Percentiles rank a stretch among this genome's conserved stretches.
Conservation (phyloP, 2,797 vertebrate species). For the Arnoldichthys spilopterus region DNA sequence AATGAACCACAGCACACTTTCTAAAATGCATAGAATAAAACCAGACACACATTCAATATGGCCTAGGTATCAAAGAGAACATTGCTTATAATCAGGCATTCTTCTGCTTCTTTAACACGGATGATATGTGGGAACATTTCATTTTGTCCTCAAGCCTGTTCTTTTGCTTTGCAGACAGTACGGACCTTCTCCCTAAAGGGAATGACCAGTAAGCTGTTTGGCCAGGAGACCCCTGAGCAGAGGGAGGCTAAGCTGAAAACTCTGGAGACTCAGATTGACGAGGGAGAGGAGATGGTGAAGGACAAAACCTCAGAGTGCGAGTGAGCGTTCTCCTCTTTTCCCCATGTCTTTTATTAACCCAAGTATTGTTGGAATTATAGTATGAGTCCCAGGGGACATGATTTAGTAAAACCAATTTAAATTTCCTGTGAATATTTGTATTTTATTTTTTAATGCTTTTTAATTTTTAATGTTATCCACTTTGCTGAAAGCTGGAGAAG, state of each 20-base stretch:
- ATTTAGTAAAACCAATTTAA: conserved; percentile 14
- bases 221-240: conserved; percentile 94
- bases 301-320: conserved; percentile 88
- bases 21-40: background rate
- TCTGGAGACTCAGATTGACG: conserved; percentile 91
- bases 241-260: conserved; percentile 89
- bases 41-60: background rate
- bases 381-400: background rate
- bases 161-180: conserved; percentile 80
- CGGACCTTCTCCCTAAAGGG: conserved; percentile 94
- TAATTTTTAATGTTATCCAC: too few species aligned
- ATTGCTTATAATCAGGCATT: too few species aligned
- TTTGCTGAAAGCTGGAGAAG: background rate
- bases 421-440: background rate
- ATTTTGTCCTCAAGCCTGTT: background rate
- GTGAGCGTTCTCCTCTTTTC: conserved; percentile 73
- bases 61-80: too few species aligned
- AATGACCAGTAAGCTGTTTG: conserved; percentile 96
- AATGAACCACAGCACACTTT: background rate
- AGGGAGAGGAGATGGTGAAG: conserved; percentile 88
- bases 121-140: background rate
- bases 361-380: conserved; percentile 11
- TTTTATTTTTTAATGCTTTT: background rate
- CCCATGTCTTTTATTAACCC: conserved; percentile 25
- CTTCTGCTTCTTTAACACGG: too few species aligned